Conservation (phyloP, 2,888 invertebrate species). For the Campoletis raptor region DNA sequence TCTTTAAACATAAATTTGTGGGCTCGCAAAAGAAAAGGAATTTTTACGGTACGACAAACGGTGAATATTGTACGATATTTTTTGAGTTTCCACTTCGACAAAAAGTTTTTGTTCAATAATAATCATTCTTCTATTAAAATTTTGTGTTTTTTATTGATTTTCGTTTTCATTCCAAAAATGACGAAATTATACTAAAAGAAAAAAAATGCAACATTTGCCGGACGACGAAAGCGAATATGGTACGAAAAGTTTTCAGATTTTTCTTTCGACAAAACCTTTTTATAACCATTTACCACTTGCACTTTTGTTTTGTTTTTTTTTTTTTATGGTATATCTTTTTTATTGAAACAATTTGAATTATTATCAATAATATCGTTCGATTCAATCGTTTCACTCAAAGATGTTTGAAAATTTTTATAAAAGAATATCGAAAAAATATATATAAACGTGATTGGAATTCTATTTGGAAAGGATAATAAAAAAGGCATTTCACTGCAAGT, state of each 20-base stretch:
- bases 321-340: neutral
- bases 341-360: neutral
- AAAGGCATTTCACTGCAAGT: too few species aligned
- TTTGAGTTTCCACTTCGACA: neutral
- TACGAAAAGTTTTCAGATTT: too few species aligned
- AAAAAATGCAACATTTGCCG: too few species aligned
- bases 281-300: neutral
- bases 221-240: too few species aligned
- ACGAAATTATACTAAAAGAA: too few species aligned
- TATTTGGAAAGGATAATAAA: too few species aligned
- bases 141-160: too few species aligned
- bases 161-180: too few species aligned
- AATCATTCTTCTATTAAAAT: neutral
- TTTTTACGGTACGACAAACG: neutral
- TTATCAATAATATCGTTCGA: neutral
- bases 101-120: neutral
- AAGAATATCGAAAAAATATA: too few species aligned
- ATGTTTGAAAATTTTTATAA: too few species aligned
- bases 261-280: too few species aligned
- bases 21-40: neutral
- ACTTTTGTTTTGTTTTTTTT: neutral
- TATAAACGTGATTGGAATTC: too few species aligned
- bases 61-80: conserved; percentile 5
- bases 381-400: neutral
- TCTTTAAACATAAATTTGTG: neutral